Evolutionary conservation across 2,888 invertebrate genomes (phyloP), one percentile per base, ranked within the genome.

Genomic region (Eumacrocentrus americanus): DNA sequence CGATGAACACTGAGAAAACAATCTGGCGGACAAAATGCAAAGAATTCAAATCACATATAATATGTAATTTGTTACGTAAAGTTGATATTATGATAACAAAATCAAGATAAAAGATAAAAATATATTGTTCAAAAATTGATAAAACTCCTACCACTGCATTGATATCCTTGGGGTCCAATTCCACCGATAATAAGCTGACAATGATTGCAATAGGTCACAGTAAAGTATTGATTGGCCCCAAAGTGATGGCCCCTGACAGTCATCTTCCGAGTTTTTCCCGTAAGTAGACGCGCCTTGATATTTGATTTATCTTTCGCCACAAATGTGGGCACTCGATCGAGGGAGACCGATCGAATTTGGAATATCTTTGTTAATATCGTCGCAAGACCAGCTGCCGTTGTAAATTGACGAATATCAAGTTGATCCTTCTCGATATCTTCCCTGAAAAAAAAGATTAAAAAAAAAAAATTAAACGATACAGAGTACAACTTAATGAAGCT

Each of bases 161-260:
- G 92, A 85, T 93, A 97, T 59, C 97, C 98, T 83, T 98, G 98
- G 67, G 96, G 95, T 74, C 96, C 95, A 62, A 98, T 91, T 51
- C 98, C 98, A 87, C 94, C 94, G 71, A 98, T 91, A 68, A 94
- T 90, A 77, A 89, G 86, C 76, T 92, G 91, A 84, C 98, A 98
- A 83, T 92, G 91, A 83, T 94, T 93, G 83, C 98, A 99, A 83
- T 91, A 89, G 67, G 92, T 94, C 76, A 94, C 92, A 67, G 91
- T 90, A 77, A 89, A 91, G 83, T 96, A 91, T 83, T 94, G 93
- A 77, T 92, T 90, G 72, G 92, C 89, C 73, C 90, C 88, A 77
- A 97, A 90, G 81, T 94, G 91, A 83, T 98, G 98, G 25, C 95
- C 96, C 75, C 91, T 90, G 51, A 91, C 87, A 70, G 89, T 88